These are phyloP conservation scores for Stenopsyche tienmushanensis DNA, from an alignment of 1,140 invertebrate species.

Conservation along the genomic window DNA sequence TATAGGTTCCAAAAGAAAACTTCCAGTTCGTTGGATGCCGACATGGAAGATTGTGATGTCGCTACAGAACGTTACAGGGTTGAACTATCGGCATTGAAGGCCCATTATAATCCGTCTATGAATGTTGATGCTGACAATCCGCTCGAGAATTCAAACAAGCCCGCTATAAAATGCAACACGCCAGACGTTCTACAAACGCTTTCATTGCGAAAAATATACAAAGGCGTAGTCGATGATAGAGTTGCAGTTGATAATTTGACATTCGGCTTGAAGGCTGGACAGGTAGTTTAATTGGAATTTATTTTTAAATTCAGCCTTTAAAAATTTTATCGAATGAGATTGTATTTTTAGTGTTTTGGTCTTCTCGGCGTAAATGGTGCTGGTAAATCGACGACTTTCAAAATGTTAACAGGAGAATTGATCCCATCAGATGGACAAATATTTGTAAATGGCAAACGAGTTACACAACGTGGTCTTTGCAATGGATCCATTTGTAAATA, in stretches of 20 bases:
- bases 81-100: constrained; percentile 44
- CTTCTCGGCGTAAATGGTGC: constrained; percentile 74
- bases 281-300: constrained; percentile 48
- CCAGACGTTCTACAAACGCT: constrained; percentile 50
- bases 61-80: constrained; percentile 53
- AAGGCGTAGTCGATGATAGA: constrained; percentile 47
- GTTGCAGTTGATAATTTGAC: constrained; percentile 50
- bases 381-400: constrained; percentile 74
- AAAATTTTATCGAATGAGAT: neutral
- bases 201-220: constrained; percentile 53
- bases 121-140: no score
- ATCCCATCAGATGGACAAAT: constrained; percentile 55
- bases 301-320: neutral
- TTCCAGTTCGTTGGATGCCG: constrained; percentile 37
- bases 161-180: neutral
- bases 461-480: constrained; percentile 48
- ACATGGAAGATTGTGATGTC: constrained; percentile 54
- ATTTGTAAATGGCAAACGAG: constrained; percentile 49
- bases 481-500: constrained; percentile 55
- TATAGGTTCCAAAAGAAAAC: constrained; percentile 39
- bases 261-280: constrained; percentile 50
- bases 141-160: neutral
- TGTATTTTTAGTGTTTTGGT: constrained; percentile 65
- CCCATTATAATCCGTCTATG: constrained; percentile 17
- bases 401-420: constrained; percentile 70